Percentiles rank a stretch among this genome's conserved stretches.
Evolutionary conservation across 1,140 invertebrate species (phyloP).

Genomic region (Copidosoma floridanum): DNA sequence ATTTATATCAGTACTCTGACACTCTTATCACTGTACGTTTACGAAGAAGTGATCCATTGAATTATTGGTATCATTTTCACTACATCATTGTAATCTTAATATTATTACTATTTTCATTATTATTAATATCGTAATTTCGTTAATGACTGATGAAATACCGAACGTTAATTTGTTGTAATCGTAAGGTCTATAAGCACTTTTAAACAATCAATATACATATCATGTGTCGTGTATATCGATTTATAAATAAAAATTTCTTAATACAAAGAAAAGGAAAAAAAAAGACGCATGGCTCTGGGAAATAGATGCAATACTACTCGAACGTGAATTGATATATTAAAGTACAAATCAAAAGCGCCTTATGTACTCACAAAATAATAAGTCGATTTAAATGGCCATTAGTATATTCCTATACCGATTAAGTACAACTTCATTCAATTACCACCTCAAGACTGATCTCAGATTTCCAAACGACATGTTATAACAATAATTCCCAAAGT

Average conservation of each 20-base stretch:
- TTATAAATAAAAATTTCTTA: too few relatives aligned
- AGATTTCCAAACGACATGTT: too few relatives aligned
- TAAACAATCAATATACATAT: conserved; percentile 6
- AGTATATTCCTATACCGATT: too few relatives aligned
- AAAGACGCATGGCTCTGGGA: conserved; percentile 39
- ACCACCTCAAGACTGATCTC: too few relatives aligned
- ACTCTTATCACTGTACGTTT: too few relatives aligned
- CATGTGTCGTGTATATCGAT: not conserved
- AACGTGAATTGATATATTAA: conserved; percentile 21
- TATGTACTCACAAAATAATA: too few relatives aligned
- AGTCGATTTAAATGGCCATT: too few relatives aligned
- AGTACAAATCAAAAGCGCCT: conserved; percentile 23
- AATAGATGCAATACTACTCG: conserved; percentile 49
- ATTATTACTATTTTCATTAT: not conserved
- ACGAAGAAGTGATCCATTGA: too few relatives aligned
- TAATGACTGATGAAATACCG: conserved; percentile 37
- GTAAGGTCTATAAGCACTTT: conserved; percentile 15
- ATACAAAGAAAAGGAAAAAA: conserved; percentile 8
- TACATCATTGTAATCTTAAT: not conserved
- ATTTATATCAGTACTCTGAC: too few relatives aligned
- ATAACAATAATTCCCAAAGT: too few relatives aligned
- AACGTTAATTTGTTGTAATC: conserved; percentile 39
- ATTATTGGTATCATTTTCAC: not conserved
- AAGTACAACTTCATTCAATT: too few relatives aligned
- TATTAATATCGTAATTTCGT: conserved; percentile 27